A percentile compares a stretch with the other conserved stretches of the same genome.
Conservation (phyloP, 2,888 invertebrate species). For the Drosophila anceps region DNA sequence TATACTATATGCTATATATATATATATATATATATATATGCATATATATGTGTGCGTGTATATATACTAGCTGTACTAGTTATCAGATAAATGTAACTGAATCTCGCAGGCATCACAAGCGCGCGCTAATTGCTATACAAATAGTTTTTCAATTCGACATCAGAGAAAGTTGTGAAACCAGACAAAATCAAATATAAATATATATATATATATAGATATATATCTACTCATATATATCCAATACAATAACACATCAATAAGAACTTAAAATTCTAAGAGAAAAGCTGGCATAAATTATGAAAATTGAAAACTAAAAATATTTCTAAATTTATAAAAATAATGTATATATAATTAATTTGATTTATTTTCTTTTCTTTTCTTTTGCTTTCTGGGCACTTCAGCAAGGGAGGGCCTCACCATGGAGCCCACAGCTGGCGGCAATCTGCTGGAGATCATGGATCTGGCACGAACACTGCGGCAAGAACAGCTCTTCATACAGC, state of each 20-base stretch:
- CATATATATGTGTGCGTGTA: not conserved
- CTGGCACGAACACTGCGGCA: constrained; percentile 85
- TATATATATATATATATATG: not conserved
- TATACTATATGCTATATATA: no score
- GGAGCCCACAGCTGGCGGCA: constrained; percentile 84
- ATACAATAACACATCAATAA: not conserved
- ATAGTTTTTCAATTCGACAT: constrained; percentile 22
- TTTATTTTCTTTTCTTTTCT: not conserved
- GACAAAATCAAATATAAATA: not conserved
- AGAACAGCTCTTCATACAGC: constrained; percentile 94
- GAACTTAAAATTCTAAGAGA: not conserved
- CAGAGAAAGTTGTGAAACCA: constrained; percentile 9
- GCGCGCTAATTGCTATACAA: constrained; percentile 49
- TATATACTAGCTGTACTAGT: not conserved
- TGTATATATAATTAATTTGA: not conserved
- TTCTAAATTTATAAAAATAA: not conserved
- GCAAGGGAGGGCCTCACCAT: constrained; percentile 68
- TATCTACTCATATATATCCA: not conserved
- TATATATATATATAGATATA: not conserved
- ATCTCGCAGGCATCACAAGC: constrained; percentile 28
- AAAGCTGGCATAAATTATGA: no score
- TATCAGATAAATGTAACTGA: constrained; percentile 18
- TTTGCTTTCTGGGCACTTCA: not conserved
- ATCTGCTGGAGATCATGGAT: constrained; percentile 85
- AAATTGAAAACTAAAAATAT: no score